Conservation (phyloP, 2,888 invertebrate genomes). For the Dione vanillae region DNA sequence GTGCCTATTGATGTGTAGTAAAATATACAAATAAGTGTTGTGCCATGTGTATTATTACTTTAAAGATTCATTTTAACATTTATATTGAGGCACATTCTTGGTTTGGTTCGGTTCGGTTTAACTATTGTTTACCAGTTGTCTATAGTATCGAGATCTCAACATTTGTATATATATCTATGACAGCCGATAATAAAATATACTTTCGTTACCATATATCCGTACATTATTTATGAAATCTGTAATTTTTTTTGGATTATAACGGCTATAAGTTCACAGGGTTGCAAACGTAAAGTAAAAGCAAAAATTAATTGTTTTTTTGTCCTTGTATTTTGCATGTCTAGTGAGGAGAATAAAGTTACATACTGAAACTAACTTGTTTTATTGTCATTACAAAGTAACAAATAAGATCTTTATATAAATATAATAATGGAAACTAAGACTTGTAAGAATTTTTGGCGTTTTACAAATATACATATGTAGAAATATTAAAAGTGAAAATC, state of each 20-base stretch:
- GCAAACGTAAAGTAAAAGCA: too few relatives aligned
- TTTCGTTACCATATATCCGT: conserved; percentile 39
- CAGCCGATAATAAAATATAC: conserved; percentile 21
- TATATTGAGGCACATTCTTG: conserved; percentile 34
- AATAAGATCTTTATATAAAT: neutral
- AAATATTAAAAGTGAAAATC: too few relatives aligned
- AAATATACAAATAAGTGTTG: conserved; percentile 47
- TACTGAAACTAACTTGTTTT: conserved; percentile 54
- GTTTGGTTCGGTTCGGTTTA: conserved; percentile 31
- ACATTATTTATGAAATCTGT: conserved; percentile 27
- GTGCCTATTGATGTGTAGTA: conserved; percentile 70
- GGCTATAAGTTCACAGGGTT: conserved; percentile 50
- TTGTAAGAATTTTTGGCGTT: neutral
- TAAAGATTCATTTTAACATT: conserved; percentile 33
- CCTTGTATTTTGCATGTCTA: conserved; percentile 79
- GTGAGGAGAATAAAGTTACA: conserved; percentile 80
- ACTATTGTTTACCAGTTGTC: conserved; percentile 22
- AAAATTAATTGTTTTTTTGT: conserved; percentile 62
- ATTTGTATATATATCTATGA: conserved; percentile 24
- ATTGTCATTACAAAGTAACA: conserved; percentile 31
- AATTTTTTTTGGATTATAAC: conserved; percentile 28
- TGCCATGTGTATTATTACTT: conserved; percentile 38
- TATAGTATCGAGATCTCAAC: conserved; percentile 37
- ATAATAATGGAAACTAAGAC: neutral
- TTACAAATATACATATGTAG: too few relatives aligned